Evolutionary conservation across 2,113 vertebrate species (phyloP).

Genomic region (Daubentonia madagascariensis): DNA sequence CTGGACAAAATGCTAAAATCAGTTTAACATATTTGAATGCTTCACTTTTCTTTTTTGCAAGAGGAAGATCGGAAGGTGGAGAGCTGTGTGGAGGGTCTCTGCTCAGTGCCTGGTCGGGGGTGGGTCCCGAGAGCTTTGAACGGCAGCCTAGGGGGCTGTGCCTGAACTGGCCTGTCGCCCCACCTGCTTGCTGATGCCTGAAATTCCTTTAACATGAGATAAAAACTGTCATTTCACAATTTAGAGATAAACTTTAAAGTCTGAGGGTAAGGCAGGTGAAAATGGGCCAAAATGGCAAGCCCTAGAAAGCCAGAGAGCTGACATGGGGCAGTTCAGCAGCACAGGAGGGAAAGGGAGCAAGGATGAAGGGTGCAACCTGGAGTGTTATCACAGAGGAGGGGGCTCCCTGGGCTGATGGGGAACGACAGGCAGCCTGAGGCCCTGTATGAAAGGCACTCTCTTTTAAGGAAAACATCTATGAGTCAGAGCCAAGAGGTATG

Average conservation of each 20-base stretch:
- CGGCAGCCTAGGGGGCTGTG: background rate
- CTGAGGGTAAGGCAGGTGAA: background rate
- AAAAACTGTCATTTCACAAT: background rate
- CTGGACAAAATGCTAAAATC: background rate
- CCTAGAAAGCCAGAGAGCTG: background rate
- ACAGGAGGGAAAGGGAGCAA: too few species aligned
- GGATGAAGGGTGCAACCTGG: fast-evolving
- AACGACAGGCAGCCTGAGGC: background rate
- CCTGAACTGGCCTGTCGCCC: background rate
- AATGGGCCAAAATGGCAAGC: background rate
- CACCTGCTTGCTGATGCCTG: background rate
- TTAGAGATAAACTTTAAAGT: background rate
- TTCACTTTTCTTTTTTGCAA: background rate
- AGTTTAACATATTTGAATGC: background rate
- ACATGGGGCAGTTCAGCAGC: fast-evolving
- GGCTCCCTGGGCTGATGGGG: fast-evolving
- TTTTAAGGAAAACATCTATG: background rate
- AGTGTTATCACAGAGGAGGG: background rate
- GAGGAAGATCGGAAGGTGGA: background rate
- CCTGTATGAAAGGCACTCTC: background rate
- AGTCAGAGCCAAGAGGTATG: background rate
- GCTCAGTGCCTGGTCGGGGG: background rate
- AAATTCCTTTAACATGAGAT: background rate
- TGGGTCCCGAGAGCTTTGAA: background rate
- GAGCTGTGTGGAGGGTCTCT: background rate